phyloP scores from a whole-genome alignment of 2,797 vertebrate genomes.

The Silurus lanzhouensis region DNA sequence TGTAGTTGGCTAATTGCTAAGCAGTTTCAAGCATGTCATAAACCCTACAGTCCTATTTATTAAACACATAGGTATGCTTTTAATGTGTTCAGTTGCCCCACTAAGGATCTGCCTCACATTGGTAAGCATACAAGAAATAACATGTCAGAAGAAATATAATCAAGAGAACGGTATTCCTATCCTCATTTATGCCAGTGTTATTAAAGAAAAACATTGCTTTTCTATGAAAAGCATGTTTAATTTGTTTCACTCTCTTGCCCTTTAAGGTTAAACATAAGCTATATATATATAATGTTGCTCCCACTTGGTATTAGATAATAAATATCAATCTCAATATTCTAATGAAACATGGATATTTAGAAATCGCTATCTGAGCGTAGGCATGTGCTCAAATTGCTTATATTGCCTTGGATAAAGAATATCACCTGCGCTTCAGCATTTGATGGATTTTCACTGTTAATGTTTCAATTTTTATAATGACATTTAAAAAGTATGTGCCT shows the following conservation, averaged over 20 bases:
- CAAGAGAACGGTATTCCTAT: not conserved
- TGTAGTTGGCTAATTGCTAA: conserved; percentile 14
- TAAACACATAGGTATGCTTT: not conserved
- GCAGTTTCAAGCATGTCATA: conserved; percentile 8
- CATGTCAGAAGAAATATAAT: not conserved
- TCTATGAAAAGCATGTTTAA: not conserved
- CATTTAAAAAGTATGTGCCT: conserved; percentile 36
- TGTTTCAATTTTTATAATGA: conserved; percentile 39
- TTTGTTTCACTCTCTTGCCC: not conserved
- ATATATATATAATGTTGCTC: not conserved
- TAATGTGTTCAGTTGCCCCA: not conserved
- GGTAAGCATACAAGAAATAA: conserved; percentile 6
- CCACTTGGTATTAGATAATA: conserved; percentile 1
- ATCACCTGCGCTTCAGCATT: conserved; percentile 28
- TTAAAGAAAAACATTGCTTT: too few relatives aligned
- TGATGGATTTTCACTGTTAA: conserved; percentile 37
- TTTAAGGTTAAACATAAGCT: not conserved
- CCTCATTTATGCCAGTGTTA: not conserved
- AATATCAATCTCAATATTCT: conserved; percentile 16
- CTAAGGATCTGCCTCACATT: not conserved
- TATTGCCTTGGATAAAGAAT: conserved; percentile 10
- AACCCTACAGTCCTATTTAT: not conserved
- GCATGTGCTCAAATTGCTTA: conserved; percentile 9
- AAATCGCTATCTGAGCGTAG: conserved; percentile 22
- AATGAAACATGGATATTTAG: conserved; percentile 30